Conservation (phyloP, 2,888 invertebrate species). For the Phorcus lineatus region DNA sequence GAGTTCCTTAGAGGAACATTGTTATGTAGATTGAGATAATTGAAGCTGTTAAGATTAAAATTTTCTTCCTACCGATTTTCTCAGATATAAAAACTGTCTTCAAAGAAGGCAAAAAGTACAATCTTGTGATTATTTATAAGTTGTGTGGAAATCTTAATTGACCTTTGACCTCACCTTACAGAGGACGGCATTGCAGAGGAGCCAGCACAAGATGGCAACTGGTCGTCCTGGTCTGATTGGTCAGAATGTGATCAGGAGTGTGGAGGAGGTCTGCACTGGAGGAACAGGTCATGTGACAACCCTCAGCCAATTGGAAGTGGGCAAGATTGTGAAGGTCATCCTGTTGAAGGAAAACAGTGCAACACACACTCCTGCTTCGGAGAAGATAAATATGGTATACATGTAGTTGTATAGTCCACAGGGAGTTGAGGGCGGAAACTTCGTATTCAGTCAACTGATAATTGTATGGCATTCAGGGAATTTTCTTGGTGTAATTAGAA, state of each 20-base stretch:
- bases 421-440: no score
- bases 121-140: neutral
- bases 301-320: conserved; percentile 70
- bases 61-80: no score
- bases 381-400: conserved; percentile 53
- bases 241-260: conserved; percentile 82
- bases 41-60: no score
- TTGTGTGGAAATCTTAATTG: no score
- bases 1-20: no score
- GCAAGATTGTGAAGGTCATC: conserved; percentile 78
- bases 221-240: conserved; percentile 83
- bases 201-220: conserved; percentile 70
- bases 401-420: no score
- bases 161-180: neutral
- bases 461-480: no score
- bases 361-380: conserved; percentile 85
- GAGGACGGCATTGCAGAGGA: conserved; percentile 24
- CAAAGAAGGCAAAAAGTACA: no score
- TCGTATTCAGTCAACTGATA: no score
- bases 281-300: conserved; percentile 77
- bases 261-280: conserved; percentile 84
- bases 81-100: neutral
- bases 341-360: conserved; percentile 83
- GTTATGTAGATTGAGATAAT: neutral
- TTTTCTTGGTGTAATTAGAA: no score